Conservation (phyloP, 2,113 vertebrate genomes). For the Nycticryphes semicollaris region DNA sequence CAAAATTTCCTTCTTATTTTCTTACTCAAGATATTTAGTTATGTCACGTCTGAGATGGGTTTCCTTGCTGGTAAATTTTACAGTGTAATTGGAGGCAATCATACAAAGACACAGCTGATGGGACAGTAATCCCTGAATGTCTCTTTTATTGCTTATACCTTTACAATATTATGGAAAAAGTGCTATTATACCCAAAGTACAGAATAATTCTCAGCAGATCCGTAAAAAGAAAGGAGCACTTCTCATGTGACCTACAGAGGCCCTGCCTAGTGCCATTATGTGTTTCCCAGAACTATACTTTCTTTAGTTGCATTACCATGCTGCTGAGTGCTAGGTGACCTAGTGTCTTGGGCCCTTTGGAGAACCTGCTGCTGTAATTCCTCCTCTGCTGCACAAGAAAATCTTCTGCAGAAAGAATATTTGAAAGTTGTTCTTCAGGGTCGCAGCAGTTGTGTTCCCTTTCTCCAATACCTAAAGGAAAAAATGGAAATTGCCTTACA, state of each 20-base stretch:
- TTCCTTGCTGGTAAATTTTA: neutral
- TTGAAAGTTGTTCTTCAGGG: neutral
- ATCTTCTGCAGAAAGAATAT: neutral
- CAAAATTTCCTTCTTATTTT: constrained; percentile 29
- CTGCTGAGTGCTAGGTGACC: neutral
- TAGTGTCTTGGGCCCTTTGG: neutral
- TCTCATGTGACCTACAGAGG: neutral
- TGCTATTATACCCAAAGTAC: neutral
- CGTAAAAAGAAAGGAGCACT: neutral
- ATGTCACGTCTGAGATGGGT: neutral
- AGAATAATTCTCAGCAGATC: neutral
- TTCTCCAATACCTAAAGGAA: neutral
- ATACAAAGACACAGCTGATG: neutral
- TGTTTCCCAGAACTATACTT: neutral
- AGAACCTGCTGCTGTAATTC: neutral
- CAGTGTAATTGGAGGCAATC: neutral
- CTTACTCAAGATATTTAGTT: neutral
- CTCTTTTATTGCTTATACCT: neutral
- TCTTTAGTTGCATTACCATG: neutral
- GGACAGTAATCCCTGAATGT: neutral
- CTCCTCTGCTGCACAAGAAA: neutral
- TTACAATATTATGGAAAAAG: neutral
- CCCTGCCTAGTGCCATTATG: neutral
- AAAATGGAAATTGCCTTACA: neutral
- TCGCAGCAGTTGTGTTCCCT: neutral